Conservation (phyloP, 2,888 invertebrate species). For the Synergus gifuensis region DNA sequence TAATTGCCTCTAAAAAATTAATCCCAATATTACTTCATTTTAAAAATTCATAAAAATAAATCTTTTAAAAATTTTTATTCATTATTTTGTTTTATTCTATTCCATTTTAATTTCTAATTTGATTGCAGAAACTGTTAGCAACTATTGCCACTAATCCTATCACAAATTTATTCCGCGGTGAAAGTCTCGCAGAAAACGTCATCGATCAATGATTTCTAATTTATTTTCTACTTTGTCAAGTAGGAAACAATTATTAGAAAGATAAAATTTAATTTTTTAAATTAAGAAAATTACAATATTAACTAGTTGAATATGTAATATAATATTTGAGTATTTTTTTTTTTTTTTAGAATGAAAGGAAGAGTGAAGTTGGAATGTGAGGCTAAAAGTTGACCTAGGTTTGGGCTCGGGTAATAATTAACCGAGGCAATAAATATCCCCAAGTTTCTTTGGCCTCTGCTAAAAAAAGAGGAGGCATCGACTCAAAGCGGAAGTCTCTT, state of each 20-base stretch:
- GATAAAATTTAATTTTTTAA: background rate
- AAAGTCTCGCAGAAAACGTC: constrained; percentile 14
- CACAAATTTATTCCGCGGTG: constrained; percentile 12
- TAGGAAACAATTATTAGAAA: background rate
- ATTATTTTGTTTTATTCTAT: too few relatives aligned
- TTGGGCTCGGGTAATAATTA: constrained; percentile 31
- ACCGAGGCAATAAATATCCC: constrained; percentile 29
- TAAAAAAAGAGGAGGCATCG: constrained; percentile 18
- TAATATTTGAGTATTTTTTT: too few relatives aligned
- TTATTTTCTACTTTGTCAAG: constrained; percentile 6
- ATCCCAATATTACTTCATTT: background rate
- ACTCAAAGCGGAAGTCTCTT: background rate
- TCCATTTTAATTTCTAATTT: background rate
- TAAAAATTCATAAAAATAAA: too few relatives aligned
- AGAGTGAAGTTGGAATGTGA: background rate
- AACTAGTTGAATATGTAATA: too few relatives aligned
- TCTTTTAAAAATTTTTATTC: too few relatives aligned
- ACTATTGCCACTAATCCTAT: constrained; percentile 4
- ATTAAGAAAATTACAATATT: background rate
- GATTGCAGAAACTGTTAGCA: background rate
- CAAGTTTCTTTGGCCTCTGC: constrained; percentile 5
- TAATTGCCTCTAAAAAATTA: background rate
- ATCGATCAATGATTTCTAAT: constrained; percentile 21
- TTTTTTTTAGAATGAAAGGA: background rate
- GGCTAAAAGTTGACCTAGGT: constrained; percentile 44